phyloP scores from a whole-genome alignment of 92 coral and sea anemone genomes.

The Isaurus tuberculatus region DNA sequence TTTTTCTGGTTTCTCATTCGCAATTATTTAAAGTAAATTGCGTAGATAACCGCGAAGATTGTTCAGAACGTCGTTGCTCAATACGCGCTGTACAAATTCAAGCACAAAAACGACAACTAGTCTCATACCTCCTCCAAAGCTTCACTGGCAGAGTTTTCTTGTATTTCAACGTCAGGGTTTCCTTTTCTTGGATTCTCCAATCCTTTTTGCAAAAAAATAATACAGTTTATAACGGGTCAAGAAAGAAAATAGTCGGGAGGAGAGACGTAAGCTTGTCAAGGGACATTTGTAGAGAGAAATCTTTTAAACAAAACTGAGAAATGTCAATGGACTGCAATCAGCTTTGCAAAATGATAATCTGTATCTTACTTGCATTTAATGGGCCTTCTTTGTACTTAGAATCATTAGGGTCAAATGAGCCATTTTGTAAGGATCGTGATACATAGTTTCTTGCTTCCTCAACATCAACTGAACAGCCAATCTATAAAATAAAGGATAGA shows the following conservation, averaged over 20 bases:
- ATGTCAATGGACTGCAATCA: background rate
- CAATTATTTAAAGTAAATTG: too few relatives aligned
- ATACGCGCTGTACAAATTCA: too few relatives aligned
- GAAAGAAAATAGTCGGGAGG: background rate
- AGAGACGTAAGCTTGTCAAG: background rate
- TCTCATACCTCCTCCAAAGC: slow-evolving; percentile 31
- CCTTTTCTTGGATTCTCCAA: background rate
- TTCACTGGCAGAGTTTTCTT: slow-evolving; percentile 1
- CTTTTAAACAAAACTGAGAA: background rate
- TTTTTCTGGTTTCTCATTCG: too few relatives aligned
- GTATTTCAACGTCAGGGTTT: background rate
- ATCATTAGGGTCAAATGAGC: background rate
- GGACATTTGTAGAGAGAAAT: background rate
- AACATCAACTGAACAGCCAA: background rate
- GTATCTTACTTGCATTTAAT: slow-evolving; percentile 11
- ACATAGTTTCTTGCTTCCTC: background rate
- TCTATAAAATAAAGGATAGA: background rate
- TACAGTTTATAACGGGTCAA: background rate
- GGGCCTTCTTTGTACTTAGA: background rate
- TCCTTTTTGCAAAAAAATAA: background rate
- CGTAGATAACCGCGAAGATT: too few relatives aligned
- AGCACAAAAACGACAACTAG: background rate
- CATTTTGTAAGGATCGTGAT: background rate
- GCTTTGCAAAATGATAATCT: background rate
- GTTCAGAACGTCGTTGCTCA: too few relatives aligned